Conservation (phyloP, 2,888 invertebrate genomes). For the Drosophila putrida region DNA sequence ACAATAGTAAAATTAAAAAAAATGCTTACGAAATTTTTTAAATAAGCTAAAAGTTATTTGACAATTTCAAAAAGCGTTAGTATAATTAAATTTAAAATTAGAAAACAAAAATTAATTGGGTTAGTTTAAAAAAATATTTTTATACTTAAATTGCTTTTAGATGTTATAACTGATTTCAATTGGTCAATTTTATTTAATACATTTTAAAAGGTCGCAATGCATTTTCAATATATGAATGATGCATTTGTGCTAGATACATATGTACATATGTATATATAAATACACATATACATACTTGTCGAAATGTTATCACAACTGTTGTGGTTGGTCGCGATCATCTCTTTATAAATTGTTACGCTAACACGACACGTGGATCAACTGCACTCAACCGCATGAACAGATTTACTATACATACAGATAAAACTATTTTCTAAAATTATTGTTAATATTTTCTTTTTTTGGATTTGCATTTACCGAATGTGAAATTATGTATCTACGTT, state of each 20-base stretch:
- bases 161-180: too few relatives aligned
- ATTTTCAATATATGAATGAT: background rate
- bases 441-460: background rate
- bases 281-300: background rate
- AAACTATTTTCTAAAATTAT: too few relatives aligned
- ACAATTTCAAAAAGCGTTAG: too few relatives aligned
- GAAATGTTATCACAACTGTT: constrained; percentile 22
- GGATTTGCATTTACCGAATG: constrained; percentile 11
- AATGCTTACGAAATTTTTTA: too few relatives aligned
- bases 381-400: background rate
- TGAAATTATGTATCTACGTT: constrained; percentile 10
- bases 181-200: background rate
- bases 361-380: constrained; percentile 16
- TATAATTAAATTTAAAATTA: too few relatives aligned
- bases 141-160: too few relatives aligned
- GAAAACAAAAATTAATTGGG: too few relatives aligned
- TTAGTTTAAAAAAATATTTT: background rate
- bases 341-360: constrained; percentile 19
- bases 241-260: background rate
- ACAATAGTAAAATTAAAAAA: too few relatives aligned
- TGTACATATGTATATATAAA: background rate
- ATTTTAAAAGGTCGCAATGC: background rate
- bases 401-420: background rate
- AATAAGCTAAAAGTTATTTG: too few relatives aligned
- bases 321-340: constrained; percentile 22